Conservation (phyloP, 2,113 vertebrate genomes). For the Hippocampus zosterae region DNA sequence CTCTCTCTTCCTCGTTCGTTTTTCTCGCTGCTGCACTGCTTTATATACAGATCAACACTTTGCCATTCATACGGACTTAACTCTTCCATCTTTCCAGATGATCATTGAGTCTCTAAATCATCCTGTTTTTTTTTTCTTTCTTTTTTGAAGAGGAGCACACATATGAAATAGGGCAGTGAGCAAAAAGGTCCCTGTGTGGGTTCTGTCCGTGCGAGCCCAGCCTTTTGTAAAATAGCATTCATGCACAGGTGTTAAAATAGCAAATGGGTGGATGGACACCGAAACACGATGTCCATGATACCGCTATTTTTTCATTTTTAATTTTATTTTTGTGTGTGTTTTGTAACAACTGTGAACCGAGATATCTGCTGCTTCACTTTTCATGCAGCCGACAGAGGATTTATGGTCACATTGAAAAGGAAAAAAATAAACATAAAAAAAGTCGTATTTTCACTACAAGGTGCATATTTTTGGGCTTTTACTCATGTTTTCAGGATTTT, state of each 20-base stretch:
- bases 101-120: slow-evolving; percentile 30
- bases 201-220: not conserved
- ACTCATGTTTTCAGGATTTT: not conserved
- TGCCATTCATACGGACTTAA: slow-evolving; percentile 27
- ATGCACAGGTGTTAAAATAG: not conserved
- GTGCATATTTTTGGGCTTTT: not conserved
- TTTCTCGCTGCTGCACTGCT: slow-evolving; percentile 48
- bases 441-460: too few relatives aligned
- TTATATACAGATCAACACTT: slow-evolving; percentile 40
- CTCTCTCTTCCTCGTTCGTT: slow-evolving; percentile 25
- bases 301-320: slow-evolving; percentile 15
- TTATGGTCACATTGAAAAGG: not conserved
- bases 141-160: slow-evolving; percentile 13
- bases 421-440: not conserved
- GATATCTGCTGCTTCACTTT: slow-evolving; percentile 46
- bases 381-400: slow-evolving; percentile 36
- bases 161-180: slow-evolving; percentile 10
- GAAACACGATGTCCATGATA: slow-evolving; percentile 9
- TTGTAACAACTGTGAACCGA: slow-evolving; percentile 35
- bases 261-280: slow-evolving; percentile 9
- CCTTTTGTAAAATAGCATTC: not conserved
- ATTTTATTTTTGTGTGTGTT: not conserved
- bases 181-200: slow-evolving; percentile 3
- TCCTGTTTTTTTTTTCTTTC: slow-evolving; percentile 4
- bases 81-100: slow-evolving; percentile 30